A percentile compares a stretch with the other conserved stretches of the same genome.
Evolutionary conservation across 2,797 vertebrate species (phyloP).

Genomic region (Pachyuromys duprasi): DNA sequence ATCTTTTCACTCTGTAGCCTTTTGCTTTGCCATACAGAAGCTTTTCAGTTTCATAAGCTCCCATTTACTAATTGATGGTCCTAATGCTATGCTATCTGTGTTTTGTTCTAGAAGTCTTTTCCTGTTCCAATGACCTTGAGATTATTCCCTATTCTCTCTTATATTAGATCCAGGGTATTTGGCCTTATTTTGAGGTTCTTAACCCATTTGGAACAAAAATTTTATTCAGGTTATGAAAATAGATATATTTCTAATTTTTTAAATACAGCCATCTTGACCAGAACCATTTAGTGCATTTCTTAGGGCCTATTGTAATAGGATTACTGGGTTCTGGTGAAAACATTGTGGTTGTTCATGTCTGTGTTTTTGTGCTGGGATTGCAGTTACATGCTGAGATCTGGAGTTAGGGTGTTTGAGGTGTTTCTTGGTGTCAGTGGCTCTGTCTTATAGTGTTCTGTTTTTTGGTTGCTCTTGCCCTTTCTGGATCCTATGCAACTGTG

Average conservation of each 20-base stretch:
- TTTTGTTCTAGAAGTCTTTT: background rate
- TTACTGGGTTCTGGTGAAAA: background rate
- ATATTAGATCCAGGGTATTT: background rate
- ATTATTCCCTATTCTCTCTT: background rate
- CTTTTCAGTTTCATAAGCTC: background rate
- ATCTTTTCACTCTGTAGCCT: background rate
- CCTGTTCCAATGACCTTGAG: background rate
- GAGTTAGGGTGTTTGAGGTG: background rate
- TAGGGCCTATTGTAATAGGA: background rate
- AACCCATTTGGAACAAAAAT: background rate
- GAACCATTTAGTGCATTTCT: background rate
- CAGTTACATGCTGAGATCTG: background rate
- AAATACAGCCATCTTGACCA: background rate
- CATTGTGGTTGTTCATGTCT: background rate
- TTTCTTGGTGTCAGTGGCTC: background rate
- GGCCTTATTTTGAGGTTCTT: background rate
- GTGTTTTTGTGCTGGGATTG: background rate
- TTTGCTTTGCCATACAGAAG: background rate
- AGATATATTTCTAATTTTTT: background rate
- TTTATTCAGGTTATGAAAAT: background rate
- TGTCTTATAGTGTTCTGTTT: background rate
- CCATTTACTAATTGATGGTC: too few species aligned
- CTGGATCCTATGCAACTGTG: background rate
- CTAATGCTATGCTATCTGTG: background rate
- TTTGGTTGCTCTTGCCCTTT: background rate